Conservation (phyloP, 2,113 vertebrate genomes). For the Dunckerocampus dactyliophorus region DNA sequence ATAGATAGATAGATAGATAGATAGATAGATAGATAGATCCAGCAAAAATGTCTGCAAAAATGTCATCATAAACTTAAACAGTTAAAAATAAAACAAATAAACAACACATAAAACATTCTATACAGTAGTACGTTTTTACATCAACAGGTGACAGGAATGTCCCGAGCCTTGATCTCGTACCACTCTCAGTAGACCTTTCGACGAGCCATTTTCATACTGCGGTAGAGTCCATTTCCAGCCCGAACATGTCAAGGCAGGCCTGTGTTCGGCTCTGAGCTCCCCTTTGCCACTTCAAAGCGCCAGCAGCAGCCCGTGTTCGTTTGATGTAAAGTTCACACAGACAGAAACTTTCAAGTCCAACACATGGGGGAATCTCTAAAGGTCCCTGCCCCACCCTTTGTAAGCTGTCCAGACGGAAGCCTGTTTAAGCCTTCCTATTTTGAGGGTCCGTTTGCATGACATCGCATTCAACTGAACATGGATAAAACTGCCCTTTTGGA, state of each 20-base stretch:
- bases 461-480: too few relatives aligned
- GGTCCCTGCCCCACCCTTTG: constrained; percentile 38
- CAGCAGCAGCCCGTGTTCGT: constrained; percentile 51
- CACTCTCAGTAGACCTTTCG: constrained; percentile 54
- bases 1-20: too few relatives aligned
- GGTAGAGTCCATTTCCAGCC: constrained; percentile 48
- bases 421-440: constrained; percentile 26
- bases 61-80: too few relatives aligned
- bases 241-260: constrained; percentile 57
- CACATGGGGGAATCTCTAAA: constrained; percentile 61
- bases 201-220: constrained; percentile 41
- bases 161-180: constrained; percentile 43
- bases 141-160: constrained; percentile 19
- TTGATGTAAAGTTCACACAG: constrained; percentile 79
- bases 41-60: too few relatives aligned
- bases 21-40: too few relatives aligned
- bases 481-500: too few relatives aligned
- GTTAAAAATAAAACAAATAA: too few relatives aligned
- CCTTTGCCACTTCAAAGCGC: constrained; percentile 71
- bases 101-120: too few relatives aligned
- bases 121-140: background rate
- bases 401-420: constrained; percentile 44
- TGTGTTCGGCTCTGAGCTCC: constrained; percentile 40
- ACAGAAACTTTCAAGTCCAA: constrained; percentile 71
- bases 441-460: constrained; percentile 1